Conservation (phyloP, 2,113 vertebrate genomes). For the Crotalus helleri region DNA sequence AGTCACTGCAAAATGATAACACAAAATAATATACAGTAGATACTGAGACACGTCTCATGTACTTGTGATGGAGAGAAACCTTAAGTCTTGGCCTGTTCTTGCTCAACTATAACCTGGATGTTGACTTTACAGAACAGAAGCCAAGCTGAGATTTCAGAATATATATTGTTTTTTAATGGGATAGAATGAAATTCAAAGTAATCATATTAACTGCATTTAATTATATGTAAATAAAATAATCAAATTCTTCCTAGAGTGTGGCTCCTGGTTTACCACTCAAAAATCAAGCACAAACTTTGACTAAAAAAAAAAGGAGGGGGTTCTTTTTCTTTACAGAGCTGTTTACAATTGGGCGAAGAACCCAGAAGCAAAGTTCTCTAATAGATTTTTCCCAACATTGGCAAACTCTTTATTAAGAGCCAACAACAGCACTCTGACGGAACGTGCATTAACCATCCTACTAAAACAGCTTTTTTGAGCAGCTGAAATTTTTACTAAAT, state of each 20-base stretch:
- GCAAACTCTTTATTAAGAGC: background rate
- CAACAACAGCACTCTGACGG: background rate
- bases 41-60: background rate
- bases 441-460: background rate
- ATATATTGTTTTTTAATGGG: background rate
- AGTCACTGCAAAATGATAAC: background rate
- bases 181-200: background rate
- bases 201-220: background rate
- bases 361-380: background rate
- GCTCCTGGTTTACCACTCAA: background rate
- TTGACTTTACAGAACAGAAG: background rate
- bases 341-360: no score
- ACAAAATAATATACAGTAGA: background rate
- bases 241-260: background rate
- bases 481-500: background rate
- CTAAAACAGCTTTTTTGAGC: background rate
- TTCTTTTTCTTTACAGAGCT: background rate
- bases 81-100: background rate
- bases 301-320: background rate
- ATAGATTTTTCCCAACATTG: background rate
- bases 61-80: background rate
- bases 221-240: background rate
- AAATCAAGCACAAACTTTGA: background rate
- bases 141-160: background rate
- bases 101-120: background rate